phyloP scores from a whole-genome alignment of 1,140 invertebrate genomes.

The Diorhabda sublineata region DNA sequence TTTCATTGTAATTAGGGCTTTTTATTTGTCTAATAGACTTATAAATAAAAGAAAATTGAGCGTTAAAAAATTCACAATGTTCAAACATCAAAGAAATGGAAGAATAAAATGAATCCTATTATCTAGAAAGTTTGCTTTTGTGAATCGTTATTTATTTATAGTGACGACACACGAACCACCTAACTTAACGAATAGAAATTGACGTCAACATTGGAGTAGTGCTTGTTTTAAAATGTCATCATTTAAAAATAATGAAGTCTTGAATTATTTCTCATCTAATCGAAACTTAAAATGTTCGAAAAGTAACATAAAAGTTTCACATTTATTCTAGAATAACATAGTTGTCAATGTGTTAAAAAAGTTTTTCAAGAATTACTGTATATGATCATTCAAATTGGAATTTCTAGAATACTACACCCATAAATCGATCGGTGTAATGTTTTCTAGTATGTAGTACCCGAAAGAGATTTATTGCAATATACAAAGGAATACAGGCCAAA shows the following conservation, averaged over 20 bases:
- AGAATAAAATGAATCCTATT: slow-evolving; percentile 11
- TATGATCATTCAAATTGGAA: too few species aligned
- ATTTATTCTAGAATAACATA: not conserved
- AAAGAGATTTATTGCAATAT: too few species aligned
- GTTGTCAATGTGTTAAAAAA: too few species aligned
- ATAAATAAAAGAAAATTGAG: slow-evolving; percentile 13
- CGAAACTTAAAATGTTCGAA: slow-evolving; percentile 3
- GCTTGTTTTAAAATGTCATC: slow-evolving; percentile 11
- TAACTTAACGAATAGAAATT: slow-evolving; percentile 8
- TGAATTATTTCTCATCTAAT: slow-evolving; percentile 9
- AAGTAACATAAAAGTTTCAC: slow-evolving; percentile 1
- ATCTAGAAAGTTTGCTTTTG: slow-evolving; percentile 13
- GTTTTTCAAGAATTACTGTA: too few species aligned
- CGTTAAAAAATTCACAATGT: slow-evolving; percentile 8
- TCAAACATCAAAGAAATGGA: slow-evolving; percentile 14
- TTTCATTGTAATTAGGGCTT: too few species aligned
- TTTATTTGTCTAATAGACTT: not conserved
- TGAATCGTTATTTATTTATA: slow-evolving; percentile 8
- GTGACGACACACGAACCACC: slow-evolving; percentile 15
- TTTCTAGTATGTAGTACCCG: too few species aligned
- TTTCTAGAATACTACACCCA: too few species aligned
- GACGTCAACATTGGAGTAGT: slow-evolving; percentile 9
- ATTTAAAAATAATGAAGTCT: slow-evolving; percentile 11
- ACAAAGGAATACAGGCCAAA: too few species aligned
- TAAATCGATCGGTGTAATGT: too few species aligned